These are phyloP conservation scores for Rhynchomys soricoides DNA, from an alignment of 2,113 vertebrate genomes.

Conservation along the genomic window DNA sequence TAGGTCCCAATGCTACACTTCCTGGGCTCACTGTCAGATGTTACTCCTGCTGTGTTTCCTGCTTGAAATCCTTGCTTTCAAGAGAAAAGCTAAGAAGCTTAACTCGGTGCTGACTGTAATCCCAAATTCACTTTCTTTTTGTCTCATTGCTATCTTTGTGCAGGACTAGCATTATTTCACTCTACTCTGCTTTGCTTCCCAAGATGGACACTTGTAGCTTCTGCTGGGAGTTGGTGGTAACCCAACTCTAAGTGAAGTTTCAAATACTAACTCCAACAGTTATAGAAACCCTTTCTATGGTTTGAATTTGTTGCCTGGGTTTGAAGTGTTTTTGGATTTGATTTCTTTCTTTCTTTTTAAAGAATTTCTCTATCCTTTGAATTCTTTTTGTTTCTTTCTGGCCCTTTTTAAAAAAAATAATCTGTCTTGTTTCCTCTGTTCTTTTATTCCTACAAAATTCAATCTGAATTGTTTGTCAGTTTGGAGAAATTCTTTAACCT, in stretches of 20 bases:
- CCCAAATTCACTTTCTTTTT: neutral
- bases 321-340: conserved; percentile 36
- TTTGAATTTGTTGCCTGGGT: conserved; percentile 42
- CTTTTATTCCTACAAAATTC: neutral
- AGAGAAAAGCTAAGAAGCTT: neutral
- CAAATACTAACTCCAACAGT: neutral
- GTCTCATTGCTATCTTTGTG: neutral
- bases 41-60: neutral
- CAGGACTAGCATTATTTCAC: neutral
- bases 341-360: neutral
- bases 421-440: neutral
- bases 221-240: neutral
- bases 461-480: neutral
- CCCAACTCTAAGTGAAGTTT: neutral
- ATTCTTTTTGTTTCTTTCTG: conserved; percentile 43
- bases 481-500: conserved; percentile 43
- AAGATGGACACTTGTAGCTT: neutral
- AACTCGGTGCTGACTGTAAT: neutral
- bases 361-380: conserved; percentile 52
- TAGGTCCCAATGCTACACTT: neutral
- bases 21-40: neutral
- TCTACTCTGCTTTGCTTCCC: neutral
- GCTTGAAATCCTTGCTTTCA: neutral
- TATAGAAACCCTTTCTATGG: conserved; percentile 22
- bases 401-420: neutral